phyloP scores from a whole-genome alignment of 2,113 vertebrate genomes.

The Dromaius novaehollandiae region DNA sequence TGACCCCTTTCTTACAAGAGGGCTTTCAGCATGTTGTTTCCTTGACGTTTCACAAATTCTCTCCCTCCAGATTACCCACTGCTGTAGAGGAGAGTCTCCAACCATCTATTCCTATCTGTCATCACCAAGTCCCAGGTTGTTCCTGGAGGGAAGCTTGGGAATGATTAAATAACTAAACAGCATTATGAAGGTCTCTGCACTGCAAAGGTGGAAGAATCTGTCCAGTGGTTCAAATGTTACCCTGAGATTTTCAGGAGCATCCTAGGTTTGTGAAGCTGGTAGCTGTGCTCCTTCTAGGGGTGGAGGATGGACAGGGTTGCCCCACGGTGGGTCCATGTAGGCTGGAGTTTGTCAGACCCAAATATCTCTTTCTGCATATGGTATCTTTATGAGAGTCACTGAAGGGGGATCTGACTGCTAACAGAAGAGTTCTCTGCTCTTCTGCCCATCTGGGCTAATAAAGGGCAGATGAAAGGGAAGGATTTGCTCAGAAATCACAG shows the following conservation, averaged over 20 bases:
- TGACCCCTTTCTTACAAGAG: neutral
- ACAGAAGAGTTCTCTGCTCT: neutral
- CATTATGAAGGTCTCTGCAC: neutral
- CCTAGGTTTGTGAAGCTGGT: neutral
- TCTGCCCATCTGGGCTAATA: slow-evolving; percentile 9
- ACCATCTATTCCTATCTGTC: neutral
- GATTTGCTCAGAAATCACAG: slow-evolving; percentile 37
- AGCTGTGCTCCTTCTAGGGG: neutral
- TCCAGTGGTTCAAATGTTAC: neutral
- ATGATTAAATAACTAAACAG: neutral
- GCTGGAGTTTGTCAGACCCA: neutral
- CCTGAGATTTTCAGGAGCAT: neutral
- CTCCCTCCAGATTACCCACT: neutral
- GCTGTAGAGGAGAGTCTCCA: neutral
- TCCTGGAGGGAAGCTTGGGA: neutral
- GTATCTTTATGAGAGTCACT: neutral
- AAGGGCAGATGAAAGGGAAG: slow-evolving; percentile 8
- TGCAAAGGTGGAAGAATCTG: neutral
- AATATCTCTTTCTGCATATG: neutral
- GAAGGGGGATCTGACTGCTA: neutral
- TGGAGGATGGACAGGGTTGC: neutral
- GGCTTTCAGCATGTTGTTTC: neutral
- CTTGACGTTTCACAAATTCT: neutral
- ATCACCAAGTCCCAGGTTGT: neutral
- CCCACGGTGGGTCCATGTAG: neutral